These are phyloP conservation scores for Spatulosminthurus flaviceps DNA, from an alignment of 2,888 invertebrate species.

Conservation along the genomic window DNA sequence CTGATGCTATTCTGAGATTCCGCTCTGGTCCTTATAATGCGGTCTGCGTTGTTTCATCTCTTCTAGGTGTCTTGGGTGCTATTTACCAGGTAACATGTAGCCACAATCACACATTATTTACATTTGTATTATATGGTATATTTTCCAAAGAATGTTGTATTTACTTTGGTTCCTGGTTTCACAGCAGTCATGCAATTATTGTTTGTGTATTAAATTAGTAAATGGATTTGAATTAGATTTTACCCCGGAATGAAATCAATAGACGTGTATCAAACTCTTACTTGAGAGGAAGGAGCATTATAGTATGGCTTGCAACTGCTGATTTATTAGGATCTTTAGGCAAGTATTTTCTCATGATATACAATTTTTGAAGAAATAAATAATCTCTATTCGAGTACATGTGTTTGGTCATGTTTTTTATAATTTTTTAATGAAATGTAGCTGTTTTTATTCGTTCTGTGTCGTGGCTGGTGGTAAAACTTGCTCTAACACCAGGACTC, in stretches of 20 bases:
- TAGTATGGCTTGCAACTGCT: conserved; percentile 81
- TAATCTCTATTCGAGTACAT: too few species aligned
- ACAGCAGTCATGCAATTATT: too few species aligned
- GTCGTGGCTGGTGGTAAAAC: conserved; percentile 76
- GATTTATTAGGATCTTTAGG: conserved; percentile 82
- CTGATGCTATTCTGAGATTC: conserved; percentile 77
- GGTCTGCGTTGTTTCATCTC: conserved; percentile 78
- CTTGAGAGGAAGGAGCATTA: conserved; percentile 76
- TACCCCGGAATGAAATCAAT: conserved; percentile 72
- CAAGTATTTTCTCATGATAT: conserved; percentile 66
- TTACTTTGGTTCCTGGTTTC: too few species aligned
- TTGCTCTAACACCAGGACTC: conserved; percentile 70
- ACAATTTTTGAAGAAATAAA: too few species aligned
- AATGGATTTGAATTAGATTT: too few species aligned
- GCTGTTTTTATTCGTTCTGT: conserved; percentile 77
- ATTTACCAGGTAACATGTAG: conserved; percentile 84
- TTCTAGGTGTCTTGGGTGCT: conserved; percentile 79
- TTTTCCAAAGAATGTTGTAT: too few species aligned
- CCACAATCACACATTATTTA: too few species aligned
- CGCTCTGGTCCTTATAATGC: conserved; percentile 78
- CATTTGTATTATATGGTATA: too few species aligned
- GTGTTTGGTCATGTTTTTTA: too few species aligned
- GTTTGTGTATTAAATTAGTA: conserved; percentile 32
- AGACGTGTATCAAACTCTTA: conserved; percentile 72
- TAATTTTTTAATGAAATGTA: conserved; percentile 65